Conservation (phyloP, 2,797 vertebrate species). For the Distichodus sexfasciatus region DNA sequence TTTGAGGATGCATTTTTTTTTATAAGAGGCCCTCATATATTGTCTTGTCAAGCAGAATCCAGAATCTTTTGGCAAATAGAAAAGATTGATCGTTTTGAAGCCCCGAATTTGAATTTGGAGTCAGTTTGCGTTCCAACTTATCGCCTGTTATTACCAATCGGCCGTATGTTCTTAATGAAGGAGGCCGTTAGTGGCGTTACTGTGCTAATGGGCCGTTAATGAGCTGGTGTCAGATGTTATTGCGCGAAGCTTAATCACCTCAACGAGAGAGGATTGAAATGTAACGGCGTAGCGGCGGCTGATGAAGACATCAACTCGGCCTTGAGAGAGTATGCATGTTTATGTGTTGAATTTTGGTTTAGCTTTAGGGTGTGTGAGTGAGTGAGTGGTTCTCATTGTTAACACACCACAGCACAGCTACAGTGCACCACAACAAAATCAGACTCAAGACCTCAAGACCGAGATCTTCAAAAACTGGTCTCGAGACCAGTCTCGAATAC, state of each 20-base stretch:
- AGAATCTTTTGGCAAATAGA: constrained; percentile 57
- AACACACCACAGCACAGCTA: too few species aligned
- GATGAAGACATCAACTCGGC: not conserved
- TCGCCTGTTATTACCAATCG: constrained; percentile 33
- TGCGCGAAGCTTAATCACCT: constrained; percentile 7
- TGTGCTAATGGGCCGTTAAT: constrained; percentile 41
- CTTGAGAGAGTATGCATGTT: too few species aligned
- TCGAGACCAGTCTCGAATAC: too few species aligned
- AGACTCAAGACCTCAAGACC: too few species aligned
- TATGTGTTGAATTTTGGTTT: too few species aligned
- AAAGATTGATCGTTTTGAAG: constrained; percentile 46
- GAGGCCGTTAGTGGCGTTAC: constrained; percentile 25
- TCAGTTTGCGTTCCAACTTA: constrained; percentile 46
- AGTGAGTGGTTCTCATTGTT: too few species aligned
- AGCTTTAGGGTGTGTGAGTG: too few species aligned
- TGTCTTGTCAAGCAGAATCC: too few species aligned
- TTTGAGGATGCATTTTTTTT: too few species aligned
- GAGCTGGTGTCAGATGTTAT: constrained; percentile 35
- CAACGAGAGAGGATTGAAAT: constrained; percentile 15
- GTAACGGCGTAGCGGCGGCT: constrained; percentile 1
- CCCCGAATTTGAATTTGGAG: constrained; percentile 49
- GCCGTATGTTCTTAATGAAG: constrained; percentile 34
- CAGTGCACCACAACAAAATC: too few species aligned
- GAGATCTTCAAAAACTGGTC: too few species aligned
- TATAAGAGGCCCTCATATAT: too few species aligned